Evolutionary conservation across 1,140 invertebrate species (phyloP), one percentile per base, ranked within the genome.

Genomic region (Fopius arisanus): DNA sequence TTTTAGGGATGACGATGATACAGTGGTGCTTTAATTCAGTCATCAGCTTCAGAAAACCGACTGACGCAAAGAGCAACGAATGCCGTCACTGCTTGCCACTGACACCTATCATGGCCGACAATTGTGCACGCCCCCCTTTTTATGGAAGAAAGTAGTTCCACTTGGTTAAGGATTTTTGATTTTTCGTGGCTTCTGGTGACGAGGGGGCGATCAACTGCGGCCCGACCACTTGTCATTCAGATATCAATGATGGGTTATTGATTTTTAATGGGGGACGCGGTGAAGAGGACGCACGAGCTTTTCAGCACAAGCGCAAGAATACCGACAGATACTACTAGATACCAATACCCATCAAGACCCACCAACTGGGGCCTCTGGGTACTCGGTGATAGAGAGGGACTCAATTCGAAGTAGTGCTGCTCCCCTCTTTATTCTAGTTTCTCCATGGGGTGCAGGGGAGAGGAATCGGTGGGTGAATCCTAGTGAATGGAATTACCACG

Each of bases 101-200:
- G 83, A 86, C 87, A 87, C 84, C 87, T 86, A 87, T 86, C 86
- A 88, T 87, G 87, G 87, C 84, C 82, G 82, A 82, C 82, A 48
- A 65, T 28, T 59, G 67, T 29, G 71, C 74, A 68, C 75, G 67
- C 75, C 75, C 75, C 76, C 67, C 37, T 37, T 7, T 41, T 67
- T 28, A 7, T 33, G 26, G 40, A 54, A 74, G 65, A 78, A 78
- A 78, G 68, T 78, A 78, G 77, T 76, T 51, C 77, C 72, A n/a
- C 14, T 7, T n/a, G 16, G 16, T 48, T 48, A 6, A 16, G 16
- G 2, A 48, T 1, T 48, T 48, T 48, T 48, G 16, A 16, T 48
- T 48, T 48, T 48, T 48, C 2, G 33, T 4, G n/a, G 16, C 3
- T 48, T 19, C 3, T 7, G 3, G n/a, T n/a, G n/a, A n/a, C n/a